Evolutionary conservation across 2,888 invertebrate species (phyloP), one percentile per base, ranked within the genome.

Genomic region (Leptarthrus brevirostris): DNA sequence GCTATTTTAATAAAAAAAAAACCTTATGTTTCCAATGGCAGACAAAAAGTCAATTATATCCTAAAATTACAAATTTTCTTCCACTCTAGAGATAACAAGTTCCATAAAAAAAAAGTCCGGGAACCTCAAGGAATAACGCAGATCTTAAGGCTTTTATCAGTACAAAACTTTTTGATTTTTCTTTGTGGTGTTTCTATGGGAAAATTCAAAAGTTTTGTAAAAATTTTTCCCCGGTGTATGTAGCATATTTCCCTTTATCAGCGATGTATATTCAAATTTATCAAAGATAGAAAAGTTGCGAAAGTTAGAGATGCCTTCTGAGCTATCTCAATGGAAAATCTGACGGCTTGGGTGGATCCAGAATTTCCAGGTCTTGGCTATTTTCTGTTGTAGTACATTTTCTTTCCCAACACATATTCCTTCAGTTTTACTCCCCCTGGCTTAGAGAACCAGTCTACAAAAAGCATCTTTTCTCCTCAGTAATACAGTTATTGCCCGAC

Each of bases 241-340:
- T 52, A 69, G 52, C 64, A 66, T 69, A 69, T 52, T 69, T 69
- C 52, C 69, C 49, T 24, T 69, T 69, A 69, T 69, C 52, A 69
- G 52, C 69, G 30, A 69, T 69, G 69, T 69, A 69, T 69, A 69
- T 69, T 69, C 49, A 69, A 69, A 69, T 69, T 69, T 52, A 52
- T 20, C 20, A 49, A 69, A 52, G 20, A 34, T 52, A 34, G 69
- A 52, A 49, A 69, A 69, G 30, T 69, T 64, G 18, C 2, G 36
- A 69, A 52, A 52, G 18, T 22, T 49, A n/a, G 18, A 30, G 69
- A 64, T 52, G 52, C 34, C 52, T 69, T 69, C 52, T 52, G 34
- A 52, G 52, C n/a, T 69, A 69, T 69, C 69, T 44, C 24, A 12
- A 22, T 14, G 18, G 14, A 16, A 66, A 47, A 66, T 66, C 64